Evolutionary conservation across 2,797 vertebrate species (phyloP), one percentile per base, ranked within the genome.

Genomic region (Scolopax bukidnonensis): DNA sequence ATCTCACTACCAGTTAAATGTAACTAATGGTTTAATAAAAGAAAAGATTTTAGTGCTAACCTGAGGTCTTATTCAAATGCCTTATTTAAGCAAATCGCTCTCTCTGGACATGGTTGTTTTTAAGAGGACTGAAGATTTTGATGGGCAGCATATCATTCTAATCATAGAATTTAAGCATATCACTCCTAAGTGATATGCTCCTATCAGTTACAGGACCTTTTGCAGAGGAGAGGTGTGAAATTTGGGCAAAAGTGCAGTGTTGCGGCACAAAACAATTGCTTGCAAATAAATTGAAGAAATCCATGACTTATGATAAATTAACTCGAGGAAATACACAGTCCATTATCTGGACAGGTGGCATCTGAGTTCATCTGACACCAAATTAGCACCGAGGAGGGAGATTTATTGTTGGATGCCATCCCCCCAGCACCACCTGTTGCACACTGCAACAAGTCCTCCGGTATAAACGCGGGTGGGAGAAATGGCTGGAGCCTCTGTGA

Each of bases 321-420:
- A 86, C 33, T 93, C 19, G 32, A 96, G 97, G 93, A 96, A 95
- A 82, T 90, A 53, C 68, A 86, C 59, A 40, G 81, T 47, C 82
- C 81, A 70, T 82, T 95, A 93, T 96, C 78, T 61, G 84, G 96
- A 95, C 97, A 96, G 97, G 94, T 97, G 96, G 90, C 81, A 95
- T 96, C 40, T 88, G 84, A 59, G 53, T 90, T 30, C 77, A 94
- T 63, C 84, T 94, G 87, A 97, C 87, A 92, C 90, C 85, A 95
- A 96, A 93, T 96, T 91, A 97, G 89, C 91, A 84, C 73, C 0
- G 15, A 93, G 73, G 54, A 94, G 81, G 70, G 47, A 96, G 93
- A 92, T 84, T 94, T 90, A 85, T 91, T 95, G 80, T 87, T 84
- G 69, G 90, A 91, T 23, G 30, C 84, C 79, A 93, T 83, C 92